Evolutionary conservation across 2,888 invertebrate genomes (phyloP).

Genomic region (Eudemis profundana): DNA sequence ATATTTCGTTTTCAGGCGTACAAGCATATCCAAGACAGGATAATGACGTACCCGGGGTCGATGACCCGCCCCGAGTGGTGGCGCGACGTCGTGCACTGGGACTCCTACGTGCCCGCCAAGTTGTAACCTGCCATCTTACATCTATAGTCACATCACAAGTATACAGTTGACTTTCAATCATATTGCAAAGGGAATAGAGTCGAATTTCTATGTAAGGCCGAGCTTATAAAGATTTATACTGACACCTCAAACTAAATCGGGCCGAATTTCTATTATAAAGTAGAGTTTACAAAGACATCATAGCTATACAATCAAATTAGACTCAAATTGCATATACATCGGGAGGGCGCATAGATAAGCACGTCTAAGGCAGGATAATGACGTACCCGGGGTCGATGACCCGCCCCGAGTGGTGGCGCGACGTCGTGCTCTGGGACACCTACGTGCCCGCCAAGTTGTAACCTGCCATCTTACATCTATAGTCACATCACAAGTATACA

Average conservation of each 20-base stretch:
- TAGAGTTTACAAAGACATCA: too few relatives aligned
- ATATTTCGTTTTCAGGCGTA: slow-evolving; percentile 85
- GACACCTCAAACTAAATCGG: too few relatives aligned
- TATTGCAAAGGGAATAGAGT: too few relatives aligned
- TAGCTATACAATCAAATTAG: too few relatives aligned
- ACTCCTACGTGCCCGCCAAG: slow-evolving; percentile 73
- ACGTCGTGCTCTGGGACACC: slow-evolving; percentile 84
- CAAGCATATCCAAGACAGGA: slow-evolving; percentile 88
- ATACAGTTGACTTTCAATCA: too few relatives aligned
- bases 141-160: too few relatives aligned
- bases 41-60: slow-evolving; percentile 87
- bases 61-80: slow-evolving; percentile 91
- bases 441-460: slow-evolving; percentile 79
- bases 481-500: too few relatives aligned
- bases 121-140: slow-evolving; percentile 60
- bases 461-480: slow-evolving; percentile 37
- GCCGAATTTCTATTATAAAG: too few relatives aligned
- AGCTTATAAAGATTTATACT: too few relatives aligned
- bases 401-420: slow-evolving; percentile 91
- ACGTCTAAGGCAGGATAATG: slow-evolving; percentile 88
- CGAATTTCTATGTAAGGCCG: too few relatives aligned
- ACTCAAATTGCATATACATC: too few relatives aligned
- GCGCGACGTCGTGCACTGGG: slow-evolving; percentile 87
- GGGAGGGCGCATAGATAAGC: too few relatives aligned
- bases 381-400: slow-evolving; percentile 87